Base-by-base conservation (phyloP, 2,888 invertebrate genomes). In the Neoaliturus tenellus region DNA sequence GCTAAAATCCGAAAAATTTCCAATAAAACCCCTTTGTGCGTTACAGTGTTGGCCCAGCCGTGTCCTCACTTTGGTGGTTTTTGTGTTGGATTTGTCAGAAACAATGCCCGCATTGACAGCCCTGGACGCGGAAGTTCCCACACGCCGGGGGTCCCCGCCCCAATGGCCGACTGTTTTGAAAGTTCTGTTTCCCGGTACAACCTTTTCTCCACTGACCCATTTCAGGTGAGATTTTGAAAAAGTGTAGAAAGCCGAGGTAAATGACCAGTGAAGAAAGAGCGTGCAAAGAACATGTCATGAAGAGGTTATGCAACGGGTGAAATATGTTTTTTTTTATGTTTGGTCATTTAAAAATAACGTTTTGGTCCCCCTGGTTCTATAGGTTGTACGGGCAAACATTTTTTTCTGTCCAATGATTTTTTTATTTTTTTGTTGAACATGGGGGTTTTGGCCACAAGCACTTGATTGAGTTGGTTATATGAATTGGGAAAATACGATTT, bases 151-250 rank as follows among this genome's bases (percentile, higher is more conserved):
- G 55, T 6, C 55, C 10, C 33, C 28, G 2, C 31, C 25, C 51
- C 78, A 55, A n/a, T 75, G 75, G 75, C 44, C 48, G 75, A 4
- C 75, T 48, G 10, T 44, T 78, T 78, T 78, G 51, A 78, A 78
- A 78, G 55, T 55, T 62, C 28, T 25, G 6, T 28, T 78, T 55
- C 55, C 78, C 14, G 33, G 51, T 55, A 31, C 31, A 0, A 14
- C 41, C 35, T 41, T 41, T 17, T 48, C 48, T 6, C 44, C 75
- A 33, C 55, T 78, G 78, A 78, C 78, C 78, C 23, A 78, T 55
- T 39, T 71, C 71, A 71, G 71, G 71, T 71, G 71, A 71, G 35
- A 23, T 41, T 35, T 62, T 62, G 62, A 62, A 62, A 58, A 62
- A 51, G 14, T 39, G 51, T 62, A 62, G 62, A 62, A 62, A 62